Evolutionary conservation across 2,113 vertebrate genomes (phyloP).

Genomic region (Paraplagusia blochii): DNA sequence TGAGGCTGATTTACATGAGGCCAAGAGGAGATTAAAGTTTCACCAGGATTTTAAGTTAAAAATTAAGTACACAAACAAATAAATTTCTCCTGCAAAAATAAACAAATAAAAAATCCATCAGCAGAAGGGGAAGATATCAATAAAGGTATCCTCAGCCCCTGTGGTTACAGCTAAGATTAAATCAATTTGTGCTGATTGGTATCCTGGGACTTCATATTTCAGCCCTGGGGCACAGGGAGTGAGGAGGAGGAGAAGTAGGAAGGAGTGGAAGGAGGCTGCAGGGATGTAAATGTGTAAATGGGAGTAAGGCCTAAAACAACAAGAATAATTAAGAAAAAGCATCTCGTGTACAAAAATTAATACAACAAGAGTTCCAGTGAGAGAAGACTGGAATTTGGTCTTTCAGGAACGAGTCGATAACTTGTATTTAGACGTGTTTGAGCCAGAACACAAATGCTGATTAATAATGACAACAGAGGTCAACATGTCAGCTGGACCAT

Average conservation of each 20-base stretch:
- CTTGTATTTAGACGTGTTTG: constrained; percentile 12
- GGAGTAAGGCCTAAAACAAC: not conserved
- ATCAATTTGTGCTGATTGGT: constrained; percentile 7
- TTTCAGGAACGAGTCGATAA: constrained; percentile 9
- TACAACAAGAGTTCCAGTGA: too few species aligned
- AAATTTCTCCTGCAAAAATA: not conserved
- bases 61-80: constrained; percentile 13
- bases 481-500: constrained; percentile 9
- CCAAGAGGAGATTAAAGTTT: not conserved
- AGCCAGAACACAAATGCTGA: constrained; percentile 11
- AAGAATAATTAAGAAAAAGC: not conserved
- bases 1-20: constrained; percentile 21
- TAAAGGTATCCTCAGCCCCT: constrained; percentile 1
- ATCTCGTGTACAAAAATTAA: not conserved
- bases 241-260: not conserved
- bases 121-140: not conserved
- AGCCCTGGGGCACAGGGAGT: not conserved
- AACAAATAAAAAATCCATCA: not conserved
- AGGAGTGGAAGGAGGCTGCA: not conserved
- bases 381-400: not conserved
- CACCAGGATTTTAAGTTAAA: constrained; percentile 5
- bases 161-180: constrained; percentile 13
- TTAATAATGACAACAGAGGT: constrained; percentile 15
- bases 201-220: constrained; percentile 14
- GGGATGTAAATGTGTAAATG: constrained; percentile 9